Percentiles rank a stretch among this genome's conserved stretches.
Evolutionary conservation across 2,888 invertebrate species (phyloP).

Genomic region (Meta bourneti): DNA sequence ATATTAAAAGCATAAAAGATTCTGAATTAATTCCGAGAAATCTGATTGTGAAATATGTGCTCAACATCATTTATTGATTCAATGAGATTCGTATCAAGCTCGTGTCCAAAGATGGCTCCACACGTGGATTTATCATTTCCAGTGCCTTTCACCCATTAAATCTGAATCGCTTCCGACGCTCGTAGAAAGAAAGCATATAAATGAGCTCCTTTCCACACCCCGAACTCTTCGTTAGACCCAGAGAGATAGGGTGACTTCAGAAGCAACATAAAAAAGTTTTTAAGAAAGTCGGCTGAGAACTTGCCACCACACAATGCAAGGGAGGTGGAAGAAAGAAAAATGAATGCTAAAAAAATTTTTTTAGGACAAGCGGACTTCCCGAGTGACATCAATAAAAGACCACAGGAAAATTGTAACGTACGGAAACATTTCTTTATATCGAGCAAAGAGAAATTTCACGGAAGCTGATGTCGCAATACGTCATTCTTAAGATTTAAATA

Average conservation of each 20-base stretch:
- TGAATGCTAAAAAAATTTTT: not conserved
- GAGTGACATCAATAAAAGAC: not conserved
- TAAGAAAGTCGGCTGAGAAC: not conserved
- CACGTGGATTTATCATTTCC: not conserved
- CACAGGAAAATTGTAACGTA: not conserved
- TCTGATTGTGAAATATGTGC: too few species aligned
- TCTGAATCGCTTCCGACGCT: not conserved
- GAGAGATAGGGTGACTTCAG: not conserved
- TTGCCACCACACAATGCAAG: not conserved
- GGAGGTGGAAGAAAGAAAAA: not conserved
- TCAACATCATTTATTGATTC: too few species aligned
- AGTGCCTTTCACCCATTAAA: not conserved
- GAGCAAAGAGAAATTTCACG: not conserved
- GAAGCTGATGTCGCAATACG: not conserved
- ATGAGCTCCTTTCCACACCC: not conserved
- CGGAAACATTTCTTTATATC: not conserved
- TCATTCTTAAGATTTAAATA: too few species aligned
- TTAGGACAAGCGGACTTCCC: not conserved
- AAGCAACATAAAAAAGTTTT: not conserved
- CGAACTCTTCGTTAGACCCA: too few species aligned
- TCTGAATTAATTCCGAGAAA: too few species aligned
- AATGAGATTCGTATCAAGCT: too few species aligned
- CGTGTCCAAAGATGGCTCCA: not conserved
- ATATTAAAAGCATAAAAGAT: too few species aligned
- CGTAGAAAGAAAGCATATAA: not conserved